A percentile compares a stretch with the other conserved stretches of the same genome.
Conservation (phyloP, 2,888 invertebrate genomes). For the Aphodius granarius region DNA sequence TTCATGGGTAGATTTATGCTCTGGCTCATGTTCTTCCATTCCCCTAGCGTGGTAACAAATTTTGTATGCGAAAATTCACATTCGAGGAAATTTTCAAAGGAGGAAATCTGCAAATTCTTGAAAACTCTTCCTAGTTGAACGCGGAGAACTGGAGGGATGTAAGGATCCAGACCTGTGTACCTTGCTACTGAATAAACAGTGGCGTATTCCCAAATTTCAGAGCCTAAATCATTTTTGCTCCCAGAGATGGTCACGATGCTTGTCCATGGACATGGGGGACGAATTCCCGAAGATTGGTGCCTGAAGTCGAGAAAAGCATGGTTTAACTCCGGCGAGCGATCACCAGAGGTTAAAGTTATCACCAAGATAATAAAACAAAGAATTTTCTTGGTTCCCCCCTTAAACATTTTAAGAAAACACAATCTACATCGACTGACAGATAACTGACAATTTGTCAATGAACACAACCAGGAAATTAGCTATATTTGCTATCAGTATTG, state of each 20-base stretch:
- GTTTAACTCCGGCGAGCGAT: not conserved
- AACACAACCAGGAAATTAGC: not conserved
- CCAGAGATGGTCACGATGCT: conserved; percentile 1
- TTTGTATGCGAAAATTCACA: not conserved
- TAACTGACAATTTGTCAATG: not conserved
- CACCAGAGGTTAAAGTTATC: not conserved
- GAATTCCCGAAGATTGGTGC: not conserved
- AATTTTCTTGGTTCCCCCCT: not conserved
- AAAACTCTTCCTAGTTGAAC: not conserved
- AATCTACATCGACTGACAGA: not conserved
- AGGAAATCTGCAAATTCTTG: not conserved
- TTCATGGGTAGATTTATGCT: not conserved
- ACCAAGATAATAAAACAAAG: not conserved
- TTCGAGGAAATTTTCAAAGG: not conserved
- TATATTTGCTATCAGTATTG: not conserved
- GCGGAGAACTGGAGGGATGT: not conserved
- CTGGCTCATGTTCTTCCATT: conserved; percentile 2
- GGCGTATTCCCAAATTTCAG: conserved; percentile 1
- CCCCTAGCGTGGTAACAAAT: not conserved
- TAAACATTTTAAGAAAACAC: not conserved
- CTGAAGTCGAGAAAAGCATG: not conserved
- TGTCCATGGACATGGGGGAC: conserved; percentile 1
- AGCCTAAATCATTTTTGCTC: not conserved
- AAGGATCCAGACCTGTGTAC: conserved; percentile 8
- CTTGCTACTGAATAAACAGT: not conserved